Evolutionary conservation across 2,797 vertebrate genomes (phyloP), one percentile per base, ranked within the genome.

Genomic region (Sternotherus odoratus): DNA sequence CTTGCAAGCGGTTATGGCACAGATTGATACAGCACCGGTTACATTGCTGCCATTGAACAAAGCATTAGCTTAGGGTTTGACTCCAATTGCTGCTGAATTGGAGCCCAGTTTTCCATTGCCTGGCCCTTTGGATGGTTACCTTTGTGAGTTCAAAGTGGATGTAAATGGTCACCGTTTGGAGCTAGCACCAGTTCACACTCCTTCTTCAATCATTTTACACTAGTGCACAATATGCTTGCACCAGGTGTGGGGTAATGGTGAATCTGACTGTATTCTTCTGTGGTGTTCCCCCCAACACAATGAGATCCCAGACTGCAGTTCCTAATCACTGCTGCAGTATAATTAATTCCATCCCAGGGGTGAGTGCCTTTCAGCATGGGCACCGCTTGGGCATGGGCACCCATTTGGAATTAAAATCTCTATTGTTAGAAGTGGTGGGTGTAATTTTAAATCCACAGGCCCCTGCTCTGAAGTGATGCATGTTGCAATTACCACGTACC

Each of bases 331-430:
- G 50, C 69, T 6, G 81, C 60, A 26, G 23, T 12, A 8, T 3
- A 12, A 91, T 60, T 2, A 4, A 2, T n/a, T 33, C 8, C 13
- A 33, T 6, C 5, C 12, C 1, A 8, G 28, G 8, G 0, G 0
- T 5, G 26, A 46, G 12, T 1, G 7, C 50, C 7, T 3, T 28
- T 30, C 49, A 0, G 0, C 33, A n/a, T 63, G 33, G 60, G 33
- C 48, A 46, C 46, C 46, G 46, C 46, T 46, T 46, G 46, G 46
- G 0, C 33, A 33, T n/a, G 16, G 60, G 33, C 48, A 49, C 48
- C 48, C 60, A 33, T 63, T 63, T 63, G 60, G 9, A 16, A n/a
- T 19, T 33, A 63, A 63, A n/a, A 17, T 4, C 33, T 19, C 17
- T 17, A 33, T n/a, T 12, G 4, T 8, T 19, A 21, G 10, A 63